These are phyloP conservation scores for Petroica traversi DNA, from an alignment of 2,113 vertebrate genomes.

Conservation along the genomic window DNA sequence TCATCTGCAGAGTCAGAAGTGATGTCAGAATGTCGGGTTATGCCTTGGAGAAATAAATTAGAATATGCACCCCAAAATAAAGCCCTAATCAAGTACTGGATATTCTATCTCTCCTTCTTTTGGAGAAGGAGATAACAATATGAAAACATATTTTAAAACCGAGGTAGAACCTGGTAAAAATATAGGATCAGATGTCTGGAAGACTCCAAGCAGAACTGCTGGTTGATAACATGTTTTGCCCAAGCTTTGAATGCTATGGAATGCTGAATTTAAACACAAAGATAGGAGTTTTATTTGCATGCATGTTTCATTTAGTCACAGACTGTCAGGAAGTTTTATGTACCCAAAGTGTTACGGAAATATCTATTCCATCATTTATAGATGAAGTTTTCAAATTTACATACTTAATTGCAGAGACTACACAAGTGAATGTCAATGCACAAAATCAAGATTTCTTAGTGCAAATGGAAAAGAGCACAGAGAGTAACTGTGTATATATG, in stretches of 20 bases:
- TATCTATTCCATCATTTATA: constrained; percentile 31
- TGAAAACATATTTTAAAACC: background rate
- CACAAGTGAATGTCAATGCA: constrained; percentile 11
- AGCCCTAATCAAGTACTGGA: background rate
- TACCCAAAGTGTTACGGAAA: background rate
- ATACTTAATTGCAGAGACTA: constrained; percentile 40
- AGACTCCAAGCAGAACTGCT: background rate
- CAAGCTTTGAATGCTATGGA: background rate
- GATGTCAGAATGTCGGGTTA: background rate
- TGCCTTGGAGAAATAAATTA: background rate
- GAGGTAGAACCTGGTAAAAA: background rate
- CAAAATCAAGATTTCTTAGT: background rate
- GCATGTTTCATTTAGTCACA: background rate
- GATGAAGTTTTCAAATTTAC: constrained; percentile 38
- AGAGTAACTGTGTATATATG: background rate
- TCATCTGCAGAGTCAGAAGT: background rate
- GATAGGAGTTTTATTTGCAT: constrained; percentile 20
- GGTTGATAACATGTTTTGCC: background rate
- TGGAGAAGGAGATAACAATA: background rate
- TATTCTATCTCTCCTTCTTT: background rate
- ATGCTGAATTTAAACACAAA: background rate
- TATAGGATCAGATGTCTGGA: background rate
- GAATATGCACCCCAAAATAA: background rate
- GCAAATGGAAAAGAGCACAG: background rate
- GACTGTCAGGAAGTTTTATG: background rate